Conservation (phyloP, 1,140 invertebrate genomes). For the Eciton burchellii region DNA sequence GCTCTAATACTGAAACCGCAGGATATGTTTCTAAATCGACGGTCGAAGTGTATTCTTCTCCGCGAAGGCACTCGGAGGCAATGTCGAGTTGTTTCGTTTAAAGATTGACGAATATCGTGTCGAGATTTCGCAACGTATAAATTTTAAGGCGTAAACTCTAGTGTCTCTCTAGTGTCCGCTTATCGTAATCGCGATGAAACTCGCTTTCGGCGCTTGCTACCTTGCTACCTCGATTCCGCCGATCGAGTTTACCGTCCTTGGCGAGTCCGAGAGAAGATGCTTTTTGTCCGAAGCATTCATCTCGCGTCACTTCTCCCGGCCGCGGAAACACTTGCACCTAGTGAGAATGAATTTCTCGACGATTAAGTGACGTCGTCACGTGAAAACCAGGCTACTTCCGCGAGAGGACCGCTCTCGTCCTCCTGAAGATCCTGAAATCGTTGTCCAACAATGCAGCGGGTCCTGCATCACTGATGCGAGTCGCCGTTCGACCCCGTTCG, state of each 20-base stretch:
- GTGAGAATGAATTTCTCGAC: constrained; percentile 29
- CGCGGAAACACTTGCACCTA: constrained; percentile 6
- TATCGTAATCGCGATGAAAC: neutral
- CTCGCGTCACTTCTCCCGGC: neutral
- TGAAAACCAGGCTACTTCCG: constrained; percentile 27
- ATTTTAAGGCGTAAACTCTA: neutral
- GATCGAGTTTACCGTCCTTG: no score
- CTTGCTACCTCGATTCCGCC: no score
- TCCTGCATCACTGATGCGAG: neutral
- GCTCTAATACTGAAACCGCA: constrained; percentile 49
- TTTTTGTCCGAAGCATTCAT: constrained; percentile 37
- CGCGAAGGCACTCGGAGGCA: constrained; percentile 23
- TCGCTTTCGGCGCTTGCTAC: neutral
- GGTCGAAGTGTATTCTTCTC: constrained; percentile 19
- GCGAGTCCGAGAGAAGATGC: neutral
- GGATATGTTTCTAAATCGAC: constrained; percentile 14
- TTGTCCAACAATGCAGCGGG: neutral
- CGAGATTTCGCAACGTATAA: neutral
- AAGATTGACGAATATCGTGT: constrained; percentile 7
- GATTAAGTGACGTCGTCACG: constrained; percentile 48
- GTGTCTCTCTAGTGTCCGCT: neutral
- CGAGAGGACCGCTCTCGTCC: constrained; percentile 12
- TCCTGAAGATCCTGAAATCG: constrained; percentile 20
- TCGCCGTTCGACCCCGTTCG: neutral
- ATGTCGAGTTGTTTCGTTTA: constrained; percentile 15